Percentiles rank a stretch among this genome's conserved stretches.
Evolutionary conservation across 2,888 invertebrate genomes (phyloP).

Genomic region (Meandrusa payeni): DNA sequence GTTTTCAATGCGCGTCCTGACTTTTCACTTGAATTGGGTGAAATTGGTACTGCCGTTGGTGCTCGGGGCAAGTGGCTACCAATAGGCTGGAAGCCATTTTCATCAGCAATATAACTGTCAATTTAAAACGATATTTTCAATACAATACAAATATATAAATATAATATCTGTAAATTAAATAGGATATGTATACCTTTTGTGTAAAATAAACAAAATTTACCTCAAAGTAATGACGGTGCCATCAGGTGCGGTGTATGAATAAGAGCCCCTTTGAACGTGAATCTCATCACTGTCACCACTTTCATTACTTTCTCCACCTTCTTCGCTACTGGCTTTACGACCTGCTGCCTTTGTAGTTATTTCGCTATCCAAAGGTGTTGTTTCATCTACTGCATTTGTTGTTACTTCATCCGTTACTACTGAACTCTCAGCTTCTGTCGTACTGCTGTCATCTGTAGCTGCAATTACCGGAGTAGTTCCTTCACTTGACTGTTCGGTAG

Average conservation of each 20-base stretch:
- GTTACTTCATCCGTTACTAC: not conserved
- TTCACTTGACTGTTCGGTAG: conserved; percentile 7
- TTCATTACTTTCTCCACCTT: conserved; percentile 78
- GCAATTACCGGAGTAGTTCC: conserved; percentile 1
- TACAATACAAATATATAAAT: too few relatives aligned
- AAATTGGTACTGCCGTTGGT: conserved; percentile 30
- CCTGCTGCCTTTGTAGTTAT: conserved; percentile 48
- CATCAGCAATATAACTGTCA: conserved; percentile 84
- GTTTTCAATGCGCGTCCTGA: conserved; percentile 42
- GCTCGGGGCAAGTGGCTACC: conserved; percentile 83
- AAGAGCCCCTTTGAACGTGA: conserved; percentile 84
- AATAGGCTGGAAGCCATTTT: conserved; percentile 85
- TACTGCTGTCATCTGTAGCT: not conserved
- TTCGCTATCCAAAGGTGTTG: not conserved
- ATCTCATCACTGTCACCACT: conserved; percentile 73
- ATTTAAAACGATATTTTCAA: conserved; percentile 16
- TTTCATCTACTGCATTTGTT: not conserved
- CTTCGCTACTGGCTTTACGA: conserved; percentile 62
- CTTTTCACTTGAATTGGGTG: conserved; percentile 39
- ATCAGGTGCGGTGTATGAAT: conserved; percentile 86
- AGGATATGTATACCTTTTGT: too few relatives aligned
- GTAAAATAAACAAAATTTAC: too few relatives aligned
- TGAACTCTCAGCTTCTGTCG: not conserved
- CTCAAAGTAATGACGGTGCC: conserved; percentile 83
- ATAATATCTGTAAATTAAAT: too few relatives aligned